These are phyloP conservation scores for Xenopus laevis DNA, from an alignment of 2,113 vertebrate genomes.

Conservation along the genomic window DNA sequence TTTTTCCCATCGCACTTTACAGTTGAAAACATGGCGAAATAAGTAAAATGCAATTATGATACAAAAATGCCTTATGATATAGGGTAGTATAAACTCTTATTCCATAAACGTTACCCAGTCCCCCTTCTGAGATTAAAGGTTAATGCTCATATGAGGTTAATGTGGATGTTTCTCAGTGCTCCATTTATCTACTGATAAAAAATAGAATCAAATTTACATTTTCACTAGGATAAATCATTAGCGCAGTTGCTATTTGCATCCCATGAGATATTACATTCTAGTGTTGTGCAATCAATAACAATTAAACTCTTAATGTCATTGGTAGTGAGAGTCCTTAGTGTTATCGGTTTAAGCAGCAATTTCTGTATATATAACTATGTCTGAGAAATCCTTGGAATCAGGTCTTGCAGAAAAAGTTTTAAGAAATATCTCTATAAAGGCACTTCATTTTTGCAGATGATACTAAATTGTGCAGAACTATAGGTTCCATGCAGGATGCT, in stretches of 20 bases:
- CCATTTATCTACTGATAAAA: conserved; percentile 10
- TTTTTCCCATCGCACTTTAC: no score
- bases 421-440: no score
- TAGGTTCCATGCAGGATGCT: no score
- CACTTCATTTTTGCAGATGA: no score
- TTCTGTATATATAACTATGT: not conserved
- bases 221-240: conserved; percentile 20
- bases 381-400: no score
- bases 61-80: no score
- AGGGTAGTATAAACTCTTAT: no score
- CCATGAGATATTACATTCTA: conserved; percentile 9
- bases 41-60: no score
- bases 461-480: no score
- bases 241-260: conserved; percentile 14
- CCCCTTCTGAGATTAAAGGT: conserved; percentile 3
- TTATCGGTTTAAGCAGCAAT: not conserved
- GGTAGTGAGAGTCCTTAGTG: not conserved
- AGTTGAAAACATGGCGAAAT: no score
- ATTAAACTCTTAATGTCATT: conserved; percentile 19
- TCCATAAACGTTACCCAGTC: not conserved
- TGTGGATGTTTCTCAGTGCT: not conserved
- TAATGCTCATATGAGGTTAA: not conserved
- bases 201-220: conserved; percentile 25
- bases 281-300: conserved; percentile 21
- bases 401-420: no score